phyloP scores from a whole-genome alignment of 2,113 vertebrate species.

The Tragelaphus scriptus region DNA sequence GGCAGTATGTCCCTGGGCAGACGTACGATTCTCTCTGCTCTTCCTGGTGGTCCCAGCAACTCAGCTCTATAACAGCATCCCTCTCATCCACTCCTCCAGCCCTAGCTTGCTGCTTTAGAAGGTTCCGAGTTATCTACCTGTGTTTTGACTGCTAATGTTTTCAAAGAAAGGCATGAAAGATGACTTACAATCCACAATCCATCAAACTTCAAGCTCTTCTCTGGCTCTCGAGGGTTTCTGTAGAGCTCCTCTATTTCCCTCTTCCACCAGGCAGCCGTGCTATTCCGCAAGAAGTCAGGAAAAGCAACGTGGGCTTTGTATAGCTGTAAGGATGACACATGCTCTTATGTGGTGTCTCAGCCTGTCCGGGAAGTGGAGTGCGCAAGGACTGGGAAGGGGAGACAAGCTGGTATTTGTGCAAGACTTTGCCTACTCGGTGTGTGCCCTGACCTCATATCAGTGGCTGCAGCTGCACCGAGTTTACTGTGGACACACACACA shows the following conservation, averaged over 20 bases:
- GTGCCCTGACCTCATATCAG: not conserved
- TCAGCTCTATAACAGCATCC: not conserved
- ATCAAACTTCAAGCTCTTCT: conserved; percentile 84
- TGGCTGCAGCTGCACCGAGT: not conserved
- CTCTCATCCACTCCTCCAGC: not conserved
- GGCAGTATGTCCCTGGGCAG: not conserved
- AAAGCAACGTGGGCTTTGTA: conserved; percentile 85
- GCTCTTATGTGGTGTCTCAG: not conserved
- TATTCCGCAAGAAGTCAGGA: conserved; percentile 90
- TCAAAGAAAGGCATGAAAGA: not conserved
- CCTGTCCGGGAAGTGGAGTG: not conserved
- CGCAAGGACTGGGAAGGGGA: not conserved
- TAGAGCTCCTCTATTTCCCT: conserved; percentile 86
- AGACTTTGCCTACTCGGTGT: not conserved
- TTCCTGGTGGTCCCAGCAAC: not conserved
- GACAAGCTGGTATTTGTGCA: not conserved
- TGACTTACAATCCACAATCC: conserved; percentile 94
- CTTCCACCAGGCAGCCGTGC: conserved; percentile 87
- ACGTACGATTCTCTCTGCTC: not conserved
- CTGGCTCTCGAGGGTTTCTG: not conserved
- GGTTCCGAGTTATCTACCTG: not conserved
- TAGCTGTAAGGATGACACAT: conserved; percentile 68
- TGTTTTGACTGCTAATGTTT: not conserved
- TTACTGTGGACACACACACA: not conserved
- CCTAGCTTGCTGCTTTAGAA: not conserved